Evolutionary conservation across 2,113 vertebrate genomes (phyloP), one percentile per base, ranked within the genome.

Genomic region (Sinocyclocheilus anshuiensis): DNA sequence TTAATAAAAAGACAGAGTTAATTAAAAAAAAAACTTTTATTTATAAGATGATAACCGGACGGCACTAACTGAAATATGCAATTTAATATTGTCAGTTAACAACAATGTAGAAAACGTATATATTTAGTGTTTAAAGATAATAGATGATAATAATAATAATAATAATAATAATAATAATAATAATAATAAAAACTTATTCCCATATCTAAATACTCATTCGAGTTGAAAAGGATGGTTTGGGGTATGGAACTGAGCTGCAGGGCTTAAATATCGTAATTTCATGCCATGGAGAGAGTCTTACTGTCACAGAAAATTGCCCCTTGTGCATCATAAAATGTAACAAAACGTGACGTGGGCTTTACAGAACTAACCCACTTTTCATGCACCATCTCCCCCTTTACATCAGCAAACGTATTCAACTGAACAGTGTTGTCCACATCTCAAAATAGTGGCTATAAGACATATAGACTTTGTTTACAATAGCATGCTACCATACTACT

Each of bases 311-410:
- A 81, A 86, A 90, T 88, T 69, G 87, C 26, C 76, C 65, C 72
- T n/a, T 82, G 72, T 6, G n/a, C 26, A 84, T 72, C 10, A 48
- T 81, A 55, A 39, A n/a, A 77, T 55, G 84, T 87, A 88, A 90
- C 90, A 89, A 71, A 86, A 18, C 24, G 0, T 72, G 61, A 86
- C 9, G 7, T 72, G 48, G 33, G 12, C 29, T 61, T 87, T 86
- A 90, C 36, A 88, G 88, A 86, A 90, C 84, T 92, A 87, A 91
- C 89, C 90, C 55, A 88, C 86, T 90, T 89, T 83, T 85, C 61
- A 20, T 76, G 39, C 36, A 87, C 76, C 65, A 85, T 59, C 61
- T 69, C 24, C 72, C 53, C 42, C 12, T 59, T 76, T 11, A 55
- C 75, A 78, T 36, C 18, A 77, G 12, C n/a, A 55, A 79, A 42